A percentile compares a stretch with the other conserved stretches of the same genome.
phyloP scores from a whole-genome alignment of 1,140 invertebrate species.

The Venturia canescens region DNA sequence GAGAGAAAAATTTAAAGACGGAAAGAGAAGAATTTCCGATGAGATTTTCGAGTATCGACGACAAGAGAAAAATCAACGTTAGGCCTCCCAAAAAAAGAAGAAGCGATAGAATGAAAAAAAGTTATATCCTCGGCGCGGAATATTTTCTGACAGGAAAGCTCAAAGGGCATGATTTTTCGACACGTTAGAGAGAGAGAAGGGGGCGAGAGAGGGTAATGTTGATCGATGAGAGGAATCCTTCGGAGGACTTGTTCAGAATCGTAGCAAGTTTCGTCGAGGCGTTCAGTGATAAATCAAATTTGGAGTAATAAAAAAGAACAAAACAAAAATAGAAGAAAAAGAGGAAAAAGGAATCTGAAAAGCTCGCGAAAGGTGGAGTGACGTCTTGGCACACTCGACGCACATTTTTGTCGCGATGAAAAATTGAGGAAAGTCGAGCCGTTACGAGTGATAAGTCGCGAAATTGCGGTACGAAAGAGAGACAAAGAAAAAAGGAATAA shows the following conservation, averaged over 20 bases:
- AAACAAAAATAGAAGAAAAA: neutral
- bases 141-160: neutral
- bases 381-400: conserved; percentile 6
- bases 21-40: neutral
- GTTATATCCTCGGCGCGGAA: neutral
- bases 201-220: neutral
- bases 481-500: neutral
- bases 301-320: neutral
- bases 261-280: neutral
- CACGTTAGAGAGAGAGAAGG: neutral
- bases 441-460: neutral
- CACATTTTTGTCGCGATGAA: neutral
- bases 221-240: conserved; percentile 5
- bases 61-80: neutral
- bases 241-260: neutral
- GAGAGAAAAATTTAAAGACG: conserved; percentile 2
- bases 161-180: neutral
- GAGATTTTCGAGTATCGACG: neutral
- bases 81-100: neutral
- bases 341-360: neutral
- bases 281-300: neutral
- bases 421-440: conserved; percentile 9
- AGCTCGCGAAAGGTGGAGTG: neutral
- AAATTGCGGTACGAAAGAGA: neutral
- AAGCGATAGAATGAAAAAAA: neutral